Conservation (phyloP, 2,888 invertebrate species). For the Serripes groenlandicus region DNA sequence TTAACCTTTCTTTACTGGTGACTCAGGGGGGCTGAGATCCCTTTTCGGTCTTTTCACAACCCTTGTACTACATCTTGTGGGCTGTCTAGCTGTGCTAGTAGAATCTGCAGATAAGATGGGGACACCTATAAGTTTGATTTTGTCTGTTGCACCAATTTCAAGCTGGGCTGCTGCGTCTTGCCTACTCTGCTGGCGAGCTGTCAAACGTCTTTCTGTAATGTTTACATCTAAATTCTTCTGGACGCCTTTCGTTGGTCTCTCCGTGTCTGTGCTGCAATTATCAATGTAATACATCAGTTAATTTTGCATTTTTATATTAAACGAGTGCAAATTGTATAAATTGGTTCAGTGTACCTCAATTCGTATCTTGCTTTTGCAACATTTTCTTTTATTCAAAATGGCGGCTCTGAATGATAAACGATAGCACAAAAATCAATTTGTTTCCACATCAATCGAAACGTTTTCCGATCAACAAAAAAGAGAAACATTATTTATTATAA, state of each 20-base stretch:
- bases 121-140: constrained; percentile 6
- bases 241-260: not conserved
- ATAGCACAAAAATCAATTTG: too few relatives aligned
- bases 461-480: too few relatives aligned
- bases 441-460: too few relatives aligned
- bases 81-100: constrained; percentile 42
- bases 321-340: not conserved
- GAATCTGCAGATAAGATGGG: constrained; percentile 21
- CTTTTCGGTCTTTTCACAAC: constrained; percentile 73
- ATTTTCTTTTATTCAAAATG: constrained; percentile 25
- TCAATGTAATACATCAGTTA: not conserved
- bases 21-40: constrained; percentile 76
- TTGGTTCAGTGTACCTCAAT: too few relatives aligned
- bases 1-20: constrained; percentile 75
- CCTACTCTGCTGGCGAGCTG: constrained; percentile 59
- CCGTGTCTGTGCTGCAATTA: not conserved
- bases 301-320: not conserved
- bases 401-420: constrained; percentile 15
- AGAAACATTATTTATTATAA: too few relatives aligned
- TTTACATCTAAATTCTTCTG: not conserved
- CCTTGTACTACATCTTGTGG: constrained; percentile 74
- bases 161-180: constrained; percentile 50
- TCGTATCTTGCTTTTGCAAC: too few relatives aligned
- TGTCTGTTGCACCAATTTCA: constrained; percentile 18
- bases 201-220: constrained; percentile 41